Conservation (phyloP, 2,888 invertebrate species). For the Taphrorychus bicolor region DNA sequence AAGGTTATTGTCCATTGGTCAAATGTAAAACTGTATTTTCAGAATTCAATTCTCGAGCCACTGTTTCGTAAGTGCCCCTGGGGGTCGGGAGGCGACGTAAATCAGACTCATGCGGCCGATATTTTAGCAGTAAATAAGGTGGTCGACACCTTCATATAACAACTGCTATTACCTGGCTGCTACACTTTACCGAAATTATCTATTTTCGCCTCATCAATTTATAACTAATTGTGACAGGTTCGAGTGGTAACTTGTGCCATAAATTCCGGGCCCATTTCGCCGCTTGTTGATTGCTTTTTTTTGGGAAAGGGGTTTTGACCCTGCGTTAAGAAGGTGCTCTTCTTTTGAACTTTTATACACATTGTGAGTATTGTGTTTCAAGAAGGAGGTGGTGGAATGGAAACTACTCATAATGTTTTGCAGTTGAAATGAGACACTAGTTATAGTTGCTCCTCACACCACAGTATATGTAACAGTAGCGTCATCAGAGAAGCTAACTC, state of each 20-base stretch:
- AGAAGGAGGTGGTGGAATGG: too few relatives aligned
- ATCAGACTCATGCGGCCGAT: slow-evolving; percentile 50
- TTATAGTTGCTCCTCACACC: too few relatives aligned
- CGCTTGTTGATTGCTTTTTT: slow-evolving; percentile 9
- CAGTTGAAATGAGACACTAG: too few relatives aligned
- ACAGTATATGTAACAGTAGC: too few relatives aligned
- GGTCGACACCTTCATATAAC: slow-evolving; percentile 50
- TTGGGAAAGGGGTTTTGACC: slow-evolving; percentile 29
- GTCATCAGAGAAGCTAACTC: too few relatives aligned
- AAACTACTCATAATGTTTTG: too few relatives aligned
- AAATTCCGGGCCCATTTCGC: slow-evolving; percentile 21
- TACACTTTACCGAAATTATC: slow-evolving; percentile 45
- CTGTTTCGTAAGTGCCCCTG: slow-evolving; percentile 13
- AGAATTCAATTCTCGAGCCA: slow-evolving; percentile 18
- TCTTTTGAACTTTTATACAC: too few relatives aligned
- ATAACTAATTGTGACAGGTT: slow-evolving; percentile 44
- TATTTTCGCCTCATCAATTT: slow-evolving; percentile 42
- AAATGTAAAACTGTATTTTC: background rate
- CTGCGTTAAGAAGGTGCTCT: too few relatives aligned
- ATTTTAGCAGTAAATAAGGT: slow-evolving; percentile 51
- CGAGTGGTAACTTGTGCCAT: slow-evolving; percentile 37
- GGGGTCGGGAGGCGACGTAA: slow-evolving; percentile 47
- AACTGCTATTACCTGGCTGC: slow-evolving; percentile 47
- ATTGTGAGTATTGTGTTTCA: too few relatives aligned
- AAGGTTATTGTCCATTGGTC: too few relatives aligned